Evolutionary conservation across 2,113 vertebrate species (phyloP).

Genomic region (Rhadina sibilatrix): DNA sequence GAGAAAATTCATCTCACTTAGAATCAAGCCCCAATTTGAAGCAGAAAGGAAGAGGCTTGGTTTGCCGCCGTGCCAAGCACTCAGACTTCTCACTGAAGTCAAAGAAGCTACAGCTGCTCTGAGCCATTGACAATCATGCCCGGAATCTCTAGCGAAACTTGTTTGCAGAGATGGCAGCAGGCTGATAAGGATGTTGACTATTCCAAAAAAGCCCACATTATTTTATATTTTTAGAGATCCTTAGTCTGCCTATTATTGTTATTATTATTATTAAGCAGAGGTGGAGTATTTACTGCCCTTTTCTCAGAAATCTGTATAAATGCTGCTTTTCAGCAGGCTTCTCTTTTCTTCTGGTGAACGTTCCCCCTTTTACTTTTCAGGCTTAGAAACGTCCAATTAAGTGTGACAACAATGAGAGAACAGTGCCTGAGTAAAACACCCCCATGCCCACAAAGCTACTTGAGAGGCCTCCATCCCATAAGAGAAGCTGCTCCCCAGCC

Average conservation of each 20-base stretch:
- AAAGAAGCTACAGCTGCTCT: conserved; percentile 59
- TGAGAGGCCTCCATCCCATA: not conserved
- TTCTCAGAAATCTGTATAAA: conserved; percentile 4
- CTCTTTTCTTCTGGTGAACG: not conserved
- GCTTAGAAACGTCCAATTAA: not conserved
- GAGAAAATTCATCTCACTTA: conserved; percentile 67
- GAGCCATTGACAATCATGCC: conserved; percentile 42
- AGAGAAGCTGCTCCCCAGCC: not conserved
- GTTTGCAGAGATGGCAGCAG: conserved; percentile 27
- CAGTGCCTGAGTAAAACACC: not conserved
- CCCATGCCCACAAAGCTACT: not conserved
- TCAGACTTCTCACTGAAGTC: conserved; percentile 58
- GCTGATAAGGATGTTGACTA: conserved; percentile 43
- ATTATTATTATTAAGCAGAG: conserved; percentile 55
- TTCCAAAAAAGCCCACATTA: not conserved
- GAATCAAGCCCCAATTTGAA: conserved; percentile 63
- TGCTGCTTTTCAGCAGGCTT: not conserved
- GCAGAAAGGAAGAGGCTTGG: conserved; percentile 64
- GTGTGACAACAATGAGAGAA: not conserved
- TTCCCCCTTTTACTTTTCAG: not conserved
- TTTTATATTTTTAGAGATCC: conserved; percentile 44
- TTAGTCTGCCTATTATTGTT: conserved; percentile 25
- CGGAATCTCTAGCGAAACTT: conserved; percentile 14
- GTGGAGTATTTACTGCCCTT: conserved; percentile 48
- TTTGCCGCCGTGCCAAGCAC: conserved; percentile 49